These are phyloP conservation scores for Chelonus insularis DNA, from an alignment of 1,140 invertebrate genomes.

Conservation along the genomic window DNA sequence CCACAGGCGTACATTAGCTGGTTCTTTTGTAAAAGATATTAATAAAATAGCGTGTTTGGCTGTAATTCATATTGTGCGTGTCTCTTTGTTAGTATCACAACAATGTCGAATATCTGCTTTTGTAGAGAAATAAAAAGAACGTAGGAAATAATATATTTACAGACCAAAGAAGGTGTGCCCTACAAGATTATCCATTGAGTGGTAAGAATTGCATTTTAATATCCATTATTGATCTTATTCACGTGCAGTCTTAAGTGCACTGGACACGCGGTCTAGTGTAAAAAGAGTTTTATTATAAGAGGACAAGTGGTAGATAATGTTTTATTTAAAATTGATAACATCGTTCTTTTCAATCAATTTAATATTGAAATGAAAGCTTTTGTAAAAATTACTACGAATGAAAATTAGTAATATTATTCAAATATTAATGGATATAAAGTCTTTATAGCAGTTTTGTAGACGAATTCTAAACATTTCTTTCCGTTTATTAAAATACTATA, in stretches of 20 bases:
- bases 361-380: no score
- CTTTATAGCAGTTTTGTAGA: no score
- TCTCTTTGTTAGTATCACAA: conserved; percentile 31
- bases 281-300: no score
- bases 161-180: conserved; percentile 7
- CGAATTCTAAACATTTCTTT: no score
- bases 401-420: no score
- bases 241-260: conserved; percentile 32
- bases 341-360: no score
- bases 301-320: no score
- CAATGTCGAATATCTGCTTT: conserved; percentile 34
- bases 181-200: neutral
- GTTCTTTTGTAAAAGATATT: conserved; percentile 29
- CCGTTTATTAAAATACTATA: no score
- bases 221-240: conserved; percentile 31
- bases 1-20: conserved; percentile 19
- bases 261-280: no score
- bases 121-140: conserved; percentile 31
- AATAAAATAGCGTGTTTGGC: conserved; percentile 31
- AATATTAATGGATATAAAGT: no score
- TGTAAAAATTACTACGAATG: no score
- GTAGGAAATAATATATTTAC: conserved; percentile 26
- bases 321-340: no score
- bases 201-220: conserved; percentile 28
- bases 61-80: conserved; percentile 24